Base-by-base conservation (phyloP, 2,113 vertebrate genomes). In the Python bivittatus region DNA sequence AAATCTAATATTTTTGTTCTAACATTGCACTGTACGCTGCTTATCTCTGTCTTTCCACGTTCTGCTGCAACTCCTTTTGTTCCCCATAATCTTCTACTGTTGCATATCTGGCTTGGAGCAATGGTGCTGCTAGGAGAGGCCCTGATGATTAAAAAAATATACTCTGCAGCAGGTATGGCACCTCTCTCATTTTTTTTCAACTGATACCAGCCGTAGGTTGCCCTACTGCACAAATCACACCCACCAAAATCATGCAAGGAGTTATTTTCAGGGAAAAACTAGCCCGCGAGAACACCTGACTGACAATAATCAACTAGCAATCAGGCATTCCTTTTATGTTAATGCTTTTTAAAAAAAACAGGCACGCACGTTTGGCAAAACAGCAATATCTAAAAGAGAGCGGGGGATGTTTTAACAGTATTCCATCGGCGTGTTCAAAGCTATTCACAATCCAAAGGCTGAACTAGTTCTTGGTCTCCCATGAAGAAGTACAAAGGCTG, bases 121-220 rank as follows among this genome's bases (percentile, higher is more conserved):
- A 56, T 12, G 17, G 57, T 33, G 15, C 1, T 3, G 61, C 53
- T 72, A 2, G 58, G 29, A 60, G 48, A 48, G 42, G 84, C 72
- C 88, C 92, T 6, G 90, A 27, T 91, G 53, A 44, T 88, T 8
- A 95, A 93, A 94, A 95, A 93, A 94, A 93, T 90, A 95, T 90
- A 92, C 57, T 91, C n/a, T 42, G 91, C 44, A 72, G 85, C 90
- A 91, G 93, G 94, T 68, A 95, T 61, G 86, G 92, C 90, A 88
- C 56, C 54, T 53, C 91, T 91, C 79, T 22, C 64, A 61, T 52
- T 90, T 90, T 93, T n/a, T 87, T 85, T 92, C 90, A 95, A 94
- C 91, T 38, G 95, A 88, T 92, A 91, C 15, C 27, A 94, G 13
- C 0, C 48, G 91, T 90, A 9, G 27, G 54, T 92, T 94, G 93